Evolutionary conservation across 2,888 invertebrate species (phyloP), one percentile per base, ranked within the genome.

Genomic region (Stenodera caucasica): DNA sequence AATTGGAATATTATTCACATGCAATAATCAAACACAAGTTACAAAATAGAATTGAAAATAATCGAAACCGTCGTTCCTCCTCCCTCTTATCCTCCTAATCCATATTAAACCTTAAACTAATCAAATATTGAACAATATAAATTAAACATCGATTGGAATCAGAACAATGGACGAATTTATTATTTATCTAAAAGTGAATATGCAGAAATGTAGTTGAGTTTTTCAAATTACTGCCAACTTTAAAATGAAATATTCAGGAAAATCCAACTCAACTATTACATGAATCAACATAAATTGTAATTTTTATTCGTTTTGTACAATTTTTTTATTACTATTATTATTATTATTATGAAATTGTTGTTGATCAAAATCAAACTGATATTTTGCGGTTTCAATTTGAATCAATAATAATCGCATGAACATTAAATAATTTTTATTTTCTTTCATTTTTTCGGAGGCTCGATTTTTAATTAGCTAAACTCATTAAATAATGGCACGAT

Each of bases 401-500:
- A 45, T 45, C 45, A 45, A 45, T 45, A 45, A 58, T 56, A 58
- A 55, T 52, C 33, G 53, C 63, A 54, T 56, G 62, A 57, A 57
- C 51, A 57, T 63, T 60, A 55, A 53, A 58, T 62, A 56, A 55
- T 62, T 2, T 26, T 26, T 26, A 7, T 15, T 37, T 15, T 18
- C 18, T 40, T 1, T 21, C 61, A 26, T 26, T 4, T 2, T 26
- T 26, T n/a, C n/a, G n/a, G n/a, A n/a, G n/a, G 26, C 5, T 26
- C 5, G 26, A 26, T 67, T 67, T 69, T 60, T 68, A 71, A 69
- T 71, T 69, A 70, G 66, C 63, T 65, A 58, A 69, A 68, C 64
- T 69, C 70, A 70, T 71, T 70, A 71, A 63, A 69, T 67, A 64
- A 68, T 66, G 64, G 69, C 71, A 70, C 67, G 69, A 68, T 67